Evolutionary conservation across 2,797 vertebrate genomes (phyloP), one percentile per base, ranked within the genome.

Genomic region (Poeciliopsis turneri): DNA sequence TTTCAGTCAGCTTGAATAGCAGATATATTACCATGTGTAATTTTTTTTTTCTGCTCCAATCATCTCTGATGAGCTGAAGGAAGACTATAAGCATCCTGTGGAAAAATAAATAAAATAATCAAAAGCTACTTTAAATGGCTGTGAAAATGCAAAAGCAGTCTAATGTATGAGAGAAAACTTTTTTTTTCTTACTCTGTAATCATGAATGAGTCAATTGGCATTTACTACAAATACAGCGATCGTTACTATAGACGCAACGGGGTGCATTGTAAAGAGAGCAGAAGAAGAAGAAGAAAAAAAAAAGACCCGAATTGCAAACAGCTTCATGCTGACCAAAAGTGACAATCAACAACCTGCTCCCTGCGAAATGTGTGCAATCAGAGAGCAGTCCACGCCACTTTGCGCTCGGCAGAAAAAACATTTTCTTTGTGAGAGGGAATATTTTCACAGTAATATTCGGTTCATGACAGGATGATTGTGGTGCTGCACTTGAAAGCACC

Each of bases 401-500:
- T 90, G 84, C 90, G 73, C 66, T 59, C 2, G 47, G 59, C 79
- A 88, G 76, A 78, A 64, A 76, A 77, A 79, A n/a, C 77, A 81
- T 87, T 90, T 84, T 79, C 82, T 82, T 80, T 78, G 72, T 16
- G 74, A 47, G 75, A 80, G 69, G 74, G 30, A 88, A 86, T 74
- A 87, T 83, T 90, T 87, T 87, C 84, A 71, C 78, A 72, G 80
- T 82, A 77, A 87, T 82, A 76, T 84, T 84, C 68, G 71, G 76
- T 77, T 83, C 18, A 23, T 91, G 92, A 93, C 93, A 92, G 64
- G 88, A 93, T 92, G 89, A 94, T 93, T 94, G 88, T 74, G 39
- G 86, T 77, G 87, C 79, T 5, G 80, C 8, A 53, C 80, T 82
- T 92, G 86, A 91, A 90, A 92, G 88, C 83, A 86, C 80, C 83